Evolutionary conservation across 2,888 invertebrate species (phyloP), one percentile per base, ranked within the genome.

Genomic region (Pelosia muscerda): DNA sequence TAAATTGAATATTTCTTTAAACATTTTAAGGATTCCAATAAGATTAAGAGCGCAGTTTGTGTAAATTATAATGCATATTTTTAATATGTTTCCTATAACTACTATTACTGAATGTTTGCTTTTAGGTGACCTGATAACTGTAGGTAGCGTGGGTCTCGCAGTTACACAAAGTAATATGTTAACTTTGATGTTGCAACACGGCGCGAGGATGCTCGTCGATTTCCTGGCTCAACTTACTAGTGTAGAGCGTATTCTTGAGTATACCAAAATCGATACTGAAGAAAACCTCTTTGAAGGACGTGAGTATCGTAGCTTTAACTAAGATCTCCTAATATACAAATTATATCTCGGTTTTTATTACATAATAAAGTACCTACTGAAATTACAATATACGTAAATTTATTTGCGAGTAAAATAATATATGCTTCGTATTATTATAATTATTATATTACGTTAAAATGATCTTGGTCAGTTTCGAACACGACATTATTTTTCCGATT

Each of bases 241-340:
- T 4, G 98, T 98, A 0, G 98, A 98, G 92, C 95, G 98, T 77
- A 96, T 98, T 0, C 88, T 98, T 13, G 98, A 98, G 84, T 98
- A 98, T 89, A 96, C 96, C 1, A 92, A 95, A 26, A 92, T 98
- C n/a, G 92, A 96, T 2, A 93, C 95, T 0, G 97, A 97, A 79
- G 85, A 91, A 8, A 95, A 96, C 81, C 93, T 96, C 3, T 92
- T 92, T 66, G 84, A 92, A 80, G 94, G 93, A 81, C 81, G 94
- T 95, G 42, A 90, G 94, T 89, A 70, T 73, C 63, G 64, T 71
- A 22, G 0, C 1, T 15, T 49, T 49, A 49, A 11, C 19, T 2
- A 28, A 8, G 9, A 26, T 15, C 4, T 3, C 28, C 6, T 28
- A 28, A 5, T 28, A 3, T 28, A 6, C 28, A 6, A 28, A 6